Evolutionary conservation across 37 sponge, comb jelly and placozoan species (phyloP), one percentile per base, ranked within the genome.

Genomic region (Haliclona indistincta): DNA sequence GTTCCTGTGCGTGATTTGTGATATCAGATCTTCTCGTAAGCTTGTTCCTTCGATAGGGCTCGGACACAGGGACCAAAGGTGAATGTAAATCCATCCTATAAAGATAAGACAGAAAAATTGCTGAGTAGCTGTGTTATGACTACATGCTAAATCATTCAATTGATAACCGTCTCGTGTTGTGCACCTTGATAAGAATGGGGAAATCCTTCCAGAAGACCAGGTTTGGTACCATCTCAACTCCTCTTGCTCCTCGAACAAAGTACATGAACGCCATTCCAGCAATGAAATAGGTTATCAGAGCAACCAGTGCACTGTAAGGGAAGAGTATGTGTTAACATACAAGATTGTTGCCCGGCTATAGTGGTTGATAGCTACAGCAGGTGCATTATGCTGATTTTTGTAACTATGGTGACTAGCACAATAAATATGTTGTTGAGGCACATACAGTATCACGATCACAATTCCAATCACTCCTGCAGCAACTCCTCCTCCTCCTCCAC

Each of bases 211-310:
- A 72, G 29, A 72, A 72, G 39, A 3, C 54, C 43, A 23, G 53
- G 30, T 72, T 72, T 5, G 73, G 73, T 28, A 72, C 53, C 56
- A 72, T 10, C 56, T 72, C 73, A 41, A 33, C 49, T 53, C 73
- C 73, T 72, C 56, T 72, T 49, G 73, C 73, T 54, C 73, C 73
- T 72, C 33, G 49, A 6, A 43, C 38, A 7, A 20, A 28, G 3
- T 42, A 20, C 35, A 52, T 51, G 49, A 72, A 30, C 10, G 36
- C 20, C 17, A 54, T 54, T 2, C 73, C 73, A 32, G 36, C n/a
- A 35, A 72, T 38, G 36, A 72, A 20, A 35, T 72, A 72, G 11
- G 56, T 30, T 45, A 72, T 19, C 28, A 53, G 8, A 7, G 56
- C 73, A 7, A 72, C 39, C 7, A 72, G 23, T 20, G 36, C 49